These are phyloP conservation scores for Pyrrhosoma nymphula DNA, from an alignment of 2,888 invertebrate genomes.

Conservation along the genomic window DNA sequence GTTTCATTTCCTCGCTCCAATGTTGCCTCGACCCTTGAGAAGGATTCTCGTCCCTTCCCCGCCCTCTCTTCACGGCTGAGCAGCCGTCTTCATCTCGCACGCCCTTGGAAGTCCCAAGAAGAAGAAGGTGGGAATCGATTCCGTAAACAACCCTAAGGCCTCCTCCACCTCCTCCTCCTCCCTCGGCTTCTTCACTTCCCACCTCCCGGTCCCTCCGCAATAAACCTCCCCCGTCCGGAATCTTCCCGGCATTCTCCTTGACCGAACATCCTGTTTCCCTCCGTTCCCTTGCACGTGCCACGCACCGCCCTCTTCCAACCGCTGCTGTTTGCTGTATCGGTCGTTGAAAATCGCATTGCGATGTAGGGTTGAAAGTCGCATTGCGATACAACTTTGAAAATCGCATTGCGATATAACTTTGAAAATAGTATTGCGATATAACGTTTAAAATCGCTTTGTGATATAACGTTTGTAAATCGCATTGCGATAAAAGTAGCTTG, in stretches of 20 bases:
- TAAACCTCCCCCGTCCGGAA: background rate
- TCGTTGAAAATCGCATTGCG: no score
- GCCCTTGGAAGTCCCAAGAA: conserved; percentile 19
- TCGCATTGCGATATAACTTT: no score
- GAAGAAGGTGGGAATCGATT: conserved; percentile 29
- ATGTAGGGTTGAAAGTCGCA: no score
- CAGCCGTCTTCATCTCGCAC: background rate
- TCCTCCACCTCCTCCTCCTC: background rate
- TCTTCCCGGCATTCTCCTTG: background rate
- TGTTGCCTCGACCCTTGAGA: background rate
- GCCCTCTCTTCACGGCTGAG: background rate
- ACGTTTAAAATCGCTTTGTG: no score
- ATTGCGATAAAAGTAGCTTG: no score
- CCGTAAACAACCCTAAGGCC: conserved; percentile 40
- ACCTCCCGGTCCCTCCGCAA: background rate
- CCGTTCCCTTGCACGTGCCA: background rate
- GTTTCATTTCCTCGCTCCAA: background rate
- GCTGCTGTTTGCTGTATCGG: no score
- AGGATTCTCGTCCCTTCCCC: background rate
- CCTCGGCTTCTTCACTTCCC: background rate
- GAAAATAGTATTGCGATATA: no score
- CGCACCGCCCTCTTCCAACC: background rate
- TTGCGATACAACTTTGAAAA: no score
- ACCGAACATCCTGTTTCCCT: background rate
- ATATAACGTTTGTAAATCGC: no score